phyloP scores from a whole-genome alignment of 2,888 invertebrate genomes.

The Dasypogon diadema region DNA sequence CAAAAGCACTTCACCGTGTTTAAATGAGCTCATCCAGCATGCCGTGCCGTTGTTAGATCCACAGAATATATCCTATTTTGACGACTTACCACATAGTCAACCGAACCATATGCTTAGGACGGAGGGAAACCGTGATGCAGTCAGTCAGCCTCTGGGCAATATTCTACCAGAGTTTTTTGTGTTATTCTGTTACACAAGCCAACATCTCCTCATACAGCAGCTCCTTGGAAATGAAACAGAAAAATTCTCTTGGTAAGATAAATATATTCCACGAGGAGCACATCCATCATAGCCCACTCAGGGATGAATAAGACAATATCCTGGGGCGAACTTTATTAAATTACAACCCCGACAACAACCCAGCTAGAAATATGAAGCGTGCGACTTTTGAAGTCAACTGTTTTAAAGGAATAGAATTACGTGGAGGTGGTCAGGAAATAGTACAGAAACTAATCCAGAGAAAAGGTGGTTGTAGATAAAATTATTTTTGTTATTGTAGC shows the following conservation, averaged over 20 bases:
- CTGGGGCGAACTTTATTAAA: conserved; percentile 68
- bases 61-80: no score
- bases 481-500: no score
- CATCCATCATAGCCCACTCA: conserved; percentile 51
- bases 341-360: conserved; percentile 63
- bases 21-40: conserved; percentile 1
- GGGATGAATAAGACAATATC: conserved; percentile 61
- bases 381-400: conserved; percentile 61
- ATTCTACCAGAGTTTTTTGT: not conserved
- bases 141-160: conserved; percentile 13
- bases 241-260: conserved; percentile 35
- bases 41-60: no score
- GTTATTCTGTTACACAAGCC: conserved; percentile 7
- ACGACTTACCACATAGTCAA: not conserved
- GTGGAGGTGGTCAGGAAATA: no score
- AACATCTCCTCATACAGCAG: not conserved
- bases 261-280: conserved; percentile 10
- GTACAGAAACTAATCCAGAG: no score
- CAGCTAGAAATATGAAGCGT: conserved; percentile 50
- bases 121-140: not conserved
- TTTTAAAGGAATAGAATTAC: no score
- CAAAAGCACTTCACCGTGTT: not conserved
- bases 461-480: no score
- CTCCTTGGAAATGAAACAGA: not conserved
- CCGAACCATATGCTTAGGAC: not conserved